Conservation (phyloP, 2,888 invertebrate species). For the Theretra japonica region DNA sequence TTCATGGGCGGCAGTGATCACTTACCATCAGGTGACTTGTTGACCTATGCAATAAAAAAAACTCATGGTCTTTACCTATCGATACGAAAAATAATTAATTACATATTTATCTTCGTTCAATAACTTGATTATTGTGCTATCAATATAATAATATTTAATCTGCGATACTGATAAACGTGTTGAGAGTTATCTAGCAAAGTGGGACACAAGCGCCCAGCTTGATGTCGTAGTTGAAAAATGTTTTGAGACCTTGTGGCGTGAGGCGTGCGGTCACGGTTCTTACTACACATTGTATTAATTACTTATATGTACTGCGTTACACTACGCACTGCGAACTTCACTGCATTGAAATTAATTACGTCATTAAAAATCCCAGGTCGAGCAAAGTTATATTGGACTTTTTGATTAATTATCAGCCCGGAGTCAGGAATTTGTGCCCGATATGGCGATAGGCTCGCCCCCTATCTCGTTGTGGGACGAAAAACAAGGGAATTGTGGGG, state of each 20-base stretch:
- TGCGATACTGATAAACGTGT: not conserved
- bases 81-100: not conserved
- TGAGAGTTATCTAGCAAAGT: conserved; percentile 9
- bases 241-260: conserved; percentile 9
- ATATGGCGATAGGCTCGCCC: too few relatives aligned
- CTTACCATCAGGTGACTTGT: too few relatives aligned
- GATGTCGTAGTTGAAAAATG: conserved; percentile 4
- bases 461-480: too few relatives aligned
- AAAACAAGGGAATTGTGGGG: too few relatives aligned
- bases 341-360: not conserved
- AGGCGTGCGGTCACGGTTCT: conserved; percentile 21
- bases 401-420: too few relatives aligned
- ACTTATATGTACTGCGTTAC: not conserved
- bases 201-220: not conserved
- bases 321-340: not conserved
- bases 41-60: too few relatives aligned
- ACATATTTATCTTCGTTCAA: not conserved
- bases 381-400: too few relatives aligned
- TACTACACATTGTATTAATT: conserved; percentile 17
- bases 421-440: too few relatives aligned
- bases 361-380: not conserved
- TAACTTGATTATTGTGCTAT: conserved; percentile 7
- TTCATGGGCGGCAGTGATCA: too few relatives aligned
- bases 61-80: not conserved
- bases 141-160: conserved; percentile 7